These are phyloP conservation scores for Chrysomallon squamiferum DNA, from an alignment of 1,140 invertebrate genomes.

Conservation along the genomic window DNA sequence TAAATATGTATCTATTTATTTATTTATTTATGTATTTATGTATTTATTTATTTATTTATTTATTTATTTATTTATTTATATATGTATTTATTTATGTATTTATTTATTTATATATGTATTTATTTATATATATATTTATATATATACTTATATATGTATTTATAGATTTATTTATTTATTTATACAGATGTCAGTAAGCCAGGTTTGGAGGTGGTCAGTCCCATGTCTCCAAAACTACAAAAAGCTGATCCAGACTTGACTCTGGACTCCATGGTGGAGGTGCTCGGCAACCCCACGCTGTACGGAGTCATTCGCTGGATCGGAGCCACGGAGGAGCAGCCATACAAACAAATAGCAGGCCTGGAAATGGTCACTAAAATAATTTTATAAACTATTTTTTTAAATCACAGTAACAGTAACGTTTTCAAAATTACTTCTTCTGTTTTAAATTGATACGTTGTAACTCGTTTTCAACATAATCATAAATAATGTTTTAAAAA, in stretches of 20 bases:
- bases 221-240: conserved; percentile 1
- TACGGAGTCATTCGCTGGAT: conserved; percentile 88
- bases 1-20: too few species aligned
- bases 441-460: not conserved
- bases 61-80: too few species aligned
- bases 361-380: conserved; percentile 71
- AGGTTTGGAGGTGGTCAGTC: not conserved
- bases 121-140: too few species aligned
- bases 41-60: too few species aligned
- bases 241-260: conserved; percentile 57
- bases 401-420: not conserved
- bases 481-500: not conserved
- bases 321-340: conserved; percentile 68
- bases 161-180: too few species aligned
- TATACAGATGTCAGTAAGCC: not conserved
- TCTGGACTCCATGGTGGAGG: conserved; percentile 65
- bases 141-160: too few species aligned
- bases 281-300: conserved; percentile 58
- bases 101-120: too few species aligned
- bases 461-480: not conserved
- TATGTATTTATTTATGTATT: too few species aligned
- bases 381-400: not conserved
- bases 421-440: not conserved
- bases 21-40: too few species aligned
- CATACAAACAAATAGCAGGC: conserved; percentile 71